A percentile compares a stretch with the other conserved stretches of the same genome.
phyloP scores from a whole-genome alignment of 2,113 vertebrate genomes.

The Microcebus murinus region DNA sequence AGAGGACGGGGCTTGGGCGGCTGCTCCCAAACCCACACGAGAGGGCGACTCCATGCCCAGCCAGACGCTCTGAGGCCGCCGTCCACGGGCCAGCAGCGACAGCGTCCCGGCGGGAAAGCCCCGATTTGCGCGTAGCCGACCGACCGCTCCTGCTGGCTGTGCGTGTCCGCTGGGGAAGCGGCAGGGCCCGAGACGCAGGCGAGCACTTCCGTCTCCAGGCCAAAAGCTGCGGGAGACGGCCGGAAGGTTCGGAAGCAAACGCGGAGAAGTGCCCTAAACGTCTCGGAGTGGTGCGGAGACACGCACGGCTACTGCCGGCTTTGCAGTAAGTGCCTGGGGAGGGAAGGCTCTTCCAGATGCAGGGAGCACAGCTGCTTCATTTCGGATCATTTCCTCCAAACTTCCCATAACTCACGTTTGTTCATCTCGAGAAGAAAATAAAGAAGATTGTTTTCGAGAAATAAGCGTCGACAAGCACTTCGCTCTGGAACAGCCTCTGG shows the following conservation, averaged over 20 bases:
- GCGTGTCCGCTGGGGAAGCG: background rate
- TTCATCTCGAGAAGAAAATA: constrained; percentile 38
- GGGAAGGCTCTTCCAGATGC: constrained; percentile 12
- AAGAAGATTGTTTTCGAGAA: background rate
- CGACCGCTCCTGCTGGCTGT: background rate
- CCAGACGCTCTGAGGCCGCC: too few species aligned
- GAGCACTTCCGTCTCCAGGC: background rate
- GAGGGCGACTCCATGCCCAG: too few species aligned
- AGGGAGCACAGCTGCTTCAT: constrained; percentile 14
- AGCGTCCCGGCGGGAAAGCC: too few species aligned
- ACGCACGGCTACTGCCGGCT: constrained; percentile 9
- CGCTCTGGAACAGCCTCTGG: background rate
- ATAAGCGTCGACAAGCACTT: background rate
- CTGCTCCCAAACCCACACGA: background rate
- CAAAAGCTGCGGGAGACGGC: background rate
- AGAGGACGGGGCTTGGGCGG: background rate
- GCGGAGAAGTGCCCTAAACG: background rate
- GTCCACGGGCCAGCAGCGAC: background rate
- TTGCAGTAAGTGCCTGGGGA: background rate
- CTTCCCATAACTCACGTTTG: background rate
- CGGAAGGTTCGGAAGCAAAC: background rate
- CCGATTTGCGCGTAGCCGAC: background rate
- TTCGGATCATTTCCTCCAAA: constrained; percentile 49
- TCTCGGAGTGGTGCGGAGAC: background rate
- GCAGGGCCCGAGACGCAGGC: background rate